Conservation (phyloP, 37 sponge, comb jelly and placozoan genomes). For the Halichondria panicea region DNA sequence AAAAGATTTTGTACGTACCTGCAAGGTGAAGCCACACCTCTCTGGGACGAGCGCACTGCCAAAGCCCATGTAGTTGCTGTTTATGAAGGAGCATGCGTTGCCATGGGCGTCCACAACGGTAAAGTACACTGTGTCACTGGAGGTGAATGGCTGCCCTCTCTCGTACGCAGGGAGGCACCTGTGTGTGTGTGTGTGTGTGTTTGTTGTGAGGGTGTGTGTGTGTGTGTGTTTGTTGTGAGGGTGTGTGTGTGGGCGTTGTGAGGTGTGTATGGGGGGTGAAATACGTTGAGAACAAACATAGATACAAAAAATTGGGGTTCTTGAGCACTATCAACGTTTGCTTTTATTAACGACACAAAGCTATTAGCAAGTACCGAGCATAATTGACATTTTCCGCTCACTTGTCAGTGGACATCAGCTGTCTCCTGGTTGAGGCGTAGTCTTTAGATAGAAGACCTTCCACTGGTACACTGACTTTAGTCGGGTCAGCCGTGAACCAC, state of each 20-base stretch:
- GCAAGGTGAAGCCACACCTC: slow-evolving; percentile 86
- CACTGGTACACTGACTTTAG: slow-evolving; percentile 43
- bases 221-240: too few species aligned
- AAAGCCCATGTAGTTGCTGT: slow-evolving; percentile 95
- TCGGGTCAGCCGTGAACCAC: slow-evolving; percentile 81
- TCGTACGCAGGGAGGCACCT: slow-evolving; percentile 38
- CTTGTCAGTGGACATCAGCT: slow-evolving; percentile 49
- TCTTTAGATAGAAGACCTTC: slow-evolving; percentile 58
- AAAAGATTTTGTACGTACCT: slow-evolving; percentile 38
- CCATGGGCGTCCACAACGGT: slow-evolving; percentile 69
- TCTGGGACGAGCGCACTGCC: slow-evolving; percentile 83
- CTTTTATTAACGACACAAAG: background rate
- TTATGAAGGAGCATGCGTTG: slow-evolving; percentile 90
- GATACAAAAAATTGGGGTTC: background rate
- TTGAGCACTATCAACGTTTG: background rate
- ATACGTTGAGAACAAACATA: background rate
- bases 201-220: too few species aligned
- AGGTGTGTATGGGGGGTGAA: background rate
- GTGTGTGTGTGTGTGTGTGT: background rate
- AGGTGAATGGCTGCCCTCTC: slow-evolving; percentile 53
- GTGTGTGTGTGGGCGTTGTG: too few species aligned
- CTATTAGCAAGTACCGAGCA: background rate
- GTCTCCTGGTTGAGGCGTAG: slow-evolving; percentile 63
- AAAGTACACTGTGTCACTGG: slow-evolving; percentile 86
- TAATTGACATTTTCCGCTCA: background rate